Evolutionary conservation across 2,113 vertebrate species (phyloP).

Genomic region (Embiotoca jacksoni): DNA sequence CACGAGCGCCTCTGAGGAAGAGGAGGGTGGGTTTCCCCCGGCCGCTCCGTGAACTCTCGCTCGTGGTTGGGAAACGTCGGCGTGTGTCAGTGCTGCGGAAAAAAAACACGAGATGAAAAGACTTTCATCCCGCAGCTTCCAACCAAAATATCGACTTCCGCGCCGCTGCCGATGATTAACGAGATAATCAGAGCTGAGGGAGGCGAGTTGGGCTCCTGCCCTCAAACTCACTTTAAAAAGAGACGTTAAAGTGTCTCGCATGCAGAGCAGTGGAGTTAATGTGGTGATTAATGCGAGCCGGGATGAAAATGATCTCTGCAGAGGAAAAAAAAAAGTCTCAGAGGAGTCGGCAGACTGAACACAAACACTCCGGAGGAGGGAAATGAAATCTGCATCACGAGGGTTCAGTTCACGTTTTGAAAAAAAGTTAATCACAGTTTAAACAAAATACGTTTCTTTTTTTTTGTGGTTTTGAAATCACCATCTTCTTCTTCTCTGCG

Average conservation of each 20-base stretch:
- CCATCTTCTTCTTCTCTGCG: no score
- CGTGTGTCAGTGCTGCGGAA: not conserved
- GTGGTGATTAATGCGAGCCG: constrained; percentile 16
- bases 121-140: not conserved
- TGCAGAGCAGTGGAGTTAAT: not conserved
- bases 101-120: not conserved
- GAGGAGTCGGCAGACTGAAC: not conserved
- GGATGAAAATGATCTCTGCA: constrained; percentile 2
- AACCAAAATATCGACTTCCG: not conserved
- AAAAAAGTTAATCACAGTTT: no score
- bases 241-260: constrained; percentile 4
- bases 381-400: no score
- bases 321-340: not conserved
- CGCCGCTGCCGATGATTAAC: constrained; percentile 31
- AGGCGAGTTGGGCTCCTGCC: constrained; percentile 22
- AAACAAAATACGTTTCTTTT: no score
- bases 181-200: constrained; percentile 36
- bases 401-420: no score
- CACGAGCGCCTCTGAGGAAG: no score
- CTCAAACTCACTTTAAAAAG: constrained; percentile 19
- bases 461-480: no score
- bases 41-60: no score
- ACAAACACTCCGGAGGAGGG: no score
- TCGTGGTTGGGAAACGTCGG: no score
- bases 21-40: no score